These are phyloP conservation scores for Charadrius vociferus DNA, from an alignment of 2,113 vertebrate species.

Conservation along the genomic window DNA sequence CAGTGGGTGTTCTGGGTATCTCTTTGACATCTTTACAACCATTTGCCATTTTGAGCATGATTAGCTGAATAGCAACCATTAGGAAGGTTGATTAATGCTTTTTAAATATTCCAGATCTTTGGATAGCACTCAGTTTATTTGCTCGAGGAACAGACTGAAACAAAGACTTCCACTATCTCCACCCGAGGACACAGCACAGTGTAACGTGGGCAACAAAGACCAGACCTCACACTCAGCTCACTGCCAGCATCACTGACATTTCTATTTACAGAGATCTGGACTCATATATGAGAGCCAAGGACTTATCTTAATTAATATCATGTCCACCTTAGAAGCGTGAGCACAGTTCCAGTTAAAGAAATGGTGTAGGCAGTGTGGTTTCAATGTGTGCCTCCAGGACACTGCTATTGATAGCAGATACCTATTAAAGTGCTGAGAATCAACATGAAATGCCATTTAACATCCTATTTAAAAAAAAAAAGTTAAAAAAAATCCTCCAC, in stretches of 20 bases:
- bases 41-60: slow-evolving; percentile 63
- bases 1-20: slow-evolving; percentile 68
- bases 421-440: slow-evolving; percentile 51
- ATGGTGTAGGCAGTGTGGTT: slow-evolving; percentile 18
- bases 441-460: slow-evolving; percentile 72
- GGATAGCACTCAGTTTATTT: slow-evolving; percentile 2
- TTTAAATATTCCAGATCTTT: slow-evolving; percentile 53
- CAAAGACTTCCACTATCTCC: not conserved
- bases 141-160: not conserved
- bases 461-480: slow-evolving; percentile 32
- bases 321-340: slow-evolving; percentile 15
- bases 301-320: slow-evolving; percentile 35
- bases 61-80: slow-evolving; percentile 62
- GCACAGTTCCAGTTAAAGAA: slow-evolving; percentile 18
- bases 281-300: not conserved
- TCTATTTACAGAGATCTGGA: not conserved
- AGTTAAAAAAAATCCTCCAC: not conserved
- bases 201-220: not conserved
- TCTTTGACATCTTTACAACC: slow-evolving; percentile 70
- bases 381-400: slow-evolving; percentile 55
- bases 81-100: slow-evolving; percentile 71
- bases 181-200: not conserved
- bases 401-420: slow-evolving; percentile 46
- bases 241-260: not conserved
- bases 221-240: not conserved